Percentiles rank a stretch among this genome's conserved stretches.
phyloP scores from a whole-genome alignment of 2,888 invertebrate genomes.

The Thymelicus acteon region DNA sequence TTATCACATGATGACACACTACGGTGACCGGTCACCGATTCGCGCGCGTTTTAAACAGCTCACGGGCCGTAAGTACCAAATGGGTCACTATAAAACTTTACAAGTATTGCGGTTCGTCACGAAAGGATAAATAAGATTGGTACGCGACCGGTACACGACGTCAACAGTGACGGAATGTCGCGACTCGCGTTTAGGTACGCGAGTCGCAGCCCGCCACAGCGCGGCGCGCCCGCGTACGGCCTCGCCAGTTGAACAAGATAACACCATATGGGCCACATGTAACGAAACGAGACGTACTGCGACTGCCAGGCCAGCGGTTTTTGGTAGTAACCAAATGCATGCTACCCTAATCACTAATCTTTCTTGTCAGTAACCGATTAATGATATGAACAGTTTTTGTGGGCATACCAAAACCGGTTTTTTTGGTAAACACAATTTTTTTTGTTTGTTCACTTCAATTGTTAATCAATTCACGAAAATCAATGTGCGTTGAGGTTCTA shows the following conservation, averaged over 20 bases:
- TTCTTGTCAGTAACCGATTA: constrained; percentile 5
- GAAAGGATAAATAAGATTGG: constrained; percentile 51
- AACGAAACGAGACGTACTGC: constrained; percentile 51
- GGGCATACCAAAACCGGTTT: not conserved
- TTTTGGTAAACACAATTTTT: no score
- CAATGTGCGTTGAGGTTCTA: no score
- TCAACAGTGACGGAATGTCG: constrained; percentile 65
- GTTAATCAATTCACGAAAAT: no score
- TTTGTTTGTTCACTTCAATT: no score
- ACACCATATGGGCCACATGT: constrained; percentile 54
- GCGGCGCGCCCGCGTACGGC: constrained; percentile 48
- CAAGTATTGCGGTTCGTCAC: constrained; percentile 53
- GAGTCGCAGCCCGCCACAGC: not conserved
- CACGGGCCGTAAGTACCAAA: constrained; percentile 35
- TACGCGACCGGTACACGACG: constrained; percentile 62
- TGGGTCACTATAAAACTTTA: constrained; percentile 59
- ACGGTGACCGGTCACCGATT: constrained; percentile 22
- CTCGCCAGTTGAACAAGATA: constrained; percentile 54
- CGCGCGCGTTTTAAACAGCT: constrained; percentile 26
- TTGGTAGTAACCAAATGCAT: constrained; percentile 9
- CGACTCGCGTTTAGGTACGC: constrained; percentile 42
- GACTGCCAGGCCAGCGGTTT: constrained; percentile 5
- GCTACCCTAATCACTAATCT: not conserved
- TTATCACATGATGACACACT: constrained; percentile 25
- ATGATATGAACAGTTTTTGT: not conserved